Evolutionary conservation across 2,888 invertebrate genomes (phyloP), one percentile per base, ranked within the genome.

Genomic region (Priocnemis perturbator): DNA sequence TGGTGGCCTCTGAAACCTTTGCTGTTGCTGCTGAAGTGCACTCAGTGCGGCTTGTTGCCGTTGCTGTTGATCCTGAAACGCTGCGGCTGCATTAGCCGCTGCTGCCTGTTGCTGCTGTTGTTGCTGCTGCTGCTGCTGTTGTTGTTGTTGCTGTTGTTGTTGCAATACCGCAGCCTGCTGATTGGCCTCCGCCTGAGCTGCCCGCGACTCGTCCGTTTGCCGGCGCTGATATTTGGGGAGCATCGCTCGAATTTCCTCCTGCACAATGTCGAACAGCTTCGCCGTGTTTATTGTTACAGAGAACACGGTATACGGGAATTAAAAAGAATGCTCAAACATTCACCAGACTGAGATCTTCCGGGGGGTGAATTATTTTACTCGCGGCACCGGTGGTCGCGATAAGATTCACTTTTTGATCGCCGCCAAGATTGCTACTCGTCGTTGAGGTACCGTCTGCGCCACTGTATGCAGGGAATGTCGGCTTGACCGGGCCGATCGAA

Each of bases 281-380:
- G 14, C 2, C 23, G 4, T 57, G 15, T 15, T 5, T 26, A 5
- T 26, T 3, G 15, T 20, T 23, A 14, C 15, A 9, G 37, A 11
- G 11, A 37, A 37, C 37, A 11, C 37, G 37, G 9, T 50, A n/a
- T 17, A 50, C 26, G 26, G 17, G 1, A 17, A 50, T 50, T 5
- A 23, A 5, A 50, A 4, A 5, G 21, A n/a, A 44, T 37, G 23
- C 21, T 26, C 20, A 5, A 20, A 55, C 37, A 72, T 88, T 87
- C 83, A 91, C 93, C 89, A 93, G 83, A 37, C 98, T 98, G 63
- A 97, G 93, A 89, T 97, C 97, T 88, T 98, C 98, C 0, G 96
- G 94, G 0, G 98, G 98, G 89, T 98, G 98, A 79, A 98, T 93
- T 66, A 98, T 98, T 90, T 95, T 95, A 84, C 96, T 95, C 48